Evolutionary conservation across 2,113 vertebrate species (phyloP).

Genomic region (Coreoperca whiteheadi): DNA sequence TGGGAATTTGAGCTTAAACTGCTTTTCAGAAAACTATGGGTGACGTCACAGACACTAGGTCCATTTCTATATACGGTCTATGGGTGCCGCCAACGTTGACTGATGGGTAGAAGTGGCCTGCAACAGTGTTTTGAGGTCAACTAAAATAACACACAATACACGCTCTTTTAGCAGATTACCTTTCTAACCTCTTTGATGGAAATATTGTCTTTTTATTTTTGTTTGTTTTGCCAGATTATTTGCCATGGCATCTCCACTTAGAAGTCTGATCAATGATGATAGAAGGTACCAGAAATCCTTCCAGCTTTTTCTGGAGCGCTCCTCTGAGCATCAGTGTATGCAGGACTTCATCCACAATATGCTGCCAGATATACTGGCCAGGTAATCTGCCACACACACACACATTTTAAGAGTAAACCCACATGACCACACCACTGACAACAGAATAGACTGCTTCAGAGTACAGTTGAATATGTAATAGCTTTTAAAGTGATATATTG

Average conservation of each 20-base stretch:
- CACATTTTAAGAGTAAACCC: neutral
- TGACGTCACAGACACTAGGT: no score
- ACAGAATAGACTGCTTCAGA: neutral
- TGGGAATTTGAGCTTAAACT: no score
- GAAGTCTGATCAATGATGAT: slow-evolving; percentile 81
- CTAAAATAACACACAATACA: neutral
- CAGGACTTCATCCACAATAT: slow-evolving; percentile 84
- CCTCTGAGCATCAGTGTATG: slow-evolving; percentile 90
- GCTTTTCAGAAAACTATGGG: no score
- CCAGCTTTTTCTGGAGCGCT: slow-evolving; percentile 87
- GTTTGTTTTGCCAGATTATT: slow-evolving; percentile 56
- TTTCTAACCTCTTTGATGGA: neutral
- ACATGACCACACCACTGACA: neutral
- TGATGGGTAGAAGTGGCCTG: neutral
- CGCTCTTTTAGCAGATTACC: neutral
- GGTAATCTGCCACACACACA: slow-evolving; percentile 74
- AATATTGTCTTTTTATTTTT: neutral
- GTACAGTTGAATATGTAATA: neutral
- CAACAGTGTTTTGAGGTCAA: neutral
- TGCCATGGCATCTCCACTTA: slow-evolving; percentile 80
- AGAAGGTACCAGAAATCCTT: slow-evolving; percentile 85
- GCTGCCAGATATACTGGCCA: slow-evolving; percentile 82
- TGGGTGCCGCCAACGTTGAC: no score
- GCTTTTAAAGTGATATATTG: neutral
- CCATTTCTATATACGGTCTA: no score